Evolutionary conservation across 2,113 vertebrate species (phyloP), one percentile per base, ranked within the genome.

Genomic region (Phasianus colchicus): DNA sequence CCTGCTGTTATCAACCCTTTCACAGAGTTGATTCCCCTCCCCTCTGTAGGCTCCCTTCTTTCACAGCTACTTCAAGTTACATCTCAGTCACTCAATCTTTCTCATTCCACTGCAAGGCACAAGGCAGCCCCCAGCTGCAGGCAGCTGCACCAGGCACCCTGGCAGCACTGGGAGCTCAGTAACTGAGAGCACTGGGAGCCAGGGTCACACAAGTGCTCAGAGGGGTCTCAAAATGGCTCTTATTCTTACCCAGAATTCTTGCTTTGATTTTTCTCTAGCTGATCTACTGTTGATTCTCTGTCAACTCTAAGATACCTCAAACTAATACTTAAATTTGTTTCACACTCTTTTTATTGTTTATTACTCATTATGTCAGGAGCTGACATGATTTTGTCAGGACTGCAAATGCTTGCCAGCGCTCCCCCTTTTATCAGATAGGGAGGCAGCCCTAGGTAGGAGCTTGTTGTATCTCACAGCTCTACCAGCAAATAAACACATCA

Each of bases 361-460:
- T 71, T 82, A 74, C 38, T 95, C 43, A n/a, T 82, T 71, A 57
- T 52, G 43, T 89, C 82, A 89, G 54, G 32, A 89, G 29, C 48
- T 89, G 61, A 63, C n/a, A 18, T 42, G 65, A 66, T 92, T 95
- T 89, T 92, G 61, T 65, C 74, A 84, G 48, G 34, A 75, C 65
- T 87, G 54, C 63, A 67, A 95, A 77, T 43, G 48, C n/a, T 71
- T 89, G 61, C 34, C 58, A 92, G 6, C 72, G 61, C 19, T 93
- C 38, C 32, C 17, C 22, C 60, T 71, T 81, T 67, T 69, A 83
- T 91, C 48, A 73, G 75, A 22, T 0, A 0, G 15, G 58, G n/a
- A 83, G 40, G 36, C 45, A 78, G 55, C 80, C 88, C 70, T 61
- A 84, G 81, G 43, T 75, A 81, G 25, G 11, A 89, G 52, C 92